These are phyloP conservation scores for Hylyphantes graminicola DNA, from an alignment of 1,140 invertebrate genomes.

Conservation along the genomic window DNA sequence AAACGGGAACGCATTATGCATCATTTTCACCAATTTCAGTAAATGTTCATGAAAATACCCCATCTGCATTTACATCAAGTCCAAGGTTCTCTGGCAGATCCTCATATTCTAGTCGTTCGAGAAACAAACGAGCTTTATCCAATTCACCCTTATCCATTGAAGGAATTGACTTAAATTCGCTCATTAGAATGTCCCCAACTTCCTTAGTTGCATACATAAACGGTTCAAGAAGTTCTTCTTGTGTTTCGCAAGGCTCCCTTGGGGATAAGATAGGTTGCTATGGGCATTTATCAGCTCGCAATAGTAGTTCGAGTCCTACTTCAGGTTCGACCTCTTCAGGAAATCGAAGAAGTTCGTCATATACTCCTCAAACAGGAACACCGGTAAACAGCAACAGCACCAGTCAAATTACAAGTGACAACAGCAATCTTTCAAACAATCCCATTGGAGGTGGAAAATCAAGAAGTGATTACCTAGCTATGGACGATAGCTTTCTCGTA, in stretches of 20 bases:
- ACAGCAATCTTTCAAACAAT: conserved; percentile 37
- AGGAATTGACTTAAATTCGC: conserved; percentile 91
- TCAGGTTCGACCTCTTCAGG: conserved; percentile 47
- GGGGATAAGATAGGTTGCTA: conserved; percentile 77
- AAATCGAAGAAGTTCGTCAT: conserved; percentile 27
- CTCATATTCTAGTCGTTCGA: conserved; percentile 58
- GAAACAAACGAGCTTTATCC: conserved; percentile 85
- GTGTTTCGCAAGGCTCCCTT: conserved; percentile 65
- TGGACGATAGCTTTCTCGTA: conserved; percentile 39
- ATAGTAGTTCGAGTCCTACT: conserved; percentile 56
- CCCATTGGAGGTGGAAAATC: neutral
- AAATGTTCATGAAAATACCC: conserved; percentile 45
- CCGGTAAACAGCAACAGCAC: conserved; percentile 20
- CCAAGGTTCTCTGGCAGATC: conserved; percentile 49
- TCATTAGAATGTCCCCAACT: conserved; percentile 94
- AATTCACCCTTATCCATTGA: conserved; percentile 92
- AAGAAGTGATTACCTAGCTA: conserved; percentile 21
- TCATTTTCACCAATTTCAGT: conserved; percentile 47
- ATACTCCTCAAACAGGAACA: conserved; percentile 15
- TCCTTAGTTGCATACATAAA: conserved; percentile 91
- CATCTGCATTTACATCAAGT: conserved; percentile 39
- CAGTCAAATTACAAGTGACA: conserved; percentile 24
- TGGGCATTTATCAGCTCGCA: conserved; percentile 91
- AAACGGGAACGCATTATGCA: conserved; percentile 34
- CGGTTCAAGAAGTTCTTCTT: conserved; percentile 76